phyloP scores from a whole-genome alignment of 2,888 invertebrate genomes.

The Pocota personata region DNA sequence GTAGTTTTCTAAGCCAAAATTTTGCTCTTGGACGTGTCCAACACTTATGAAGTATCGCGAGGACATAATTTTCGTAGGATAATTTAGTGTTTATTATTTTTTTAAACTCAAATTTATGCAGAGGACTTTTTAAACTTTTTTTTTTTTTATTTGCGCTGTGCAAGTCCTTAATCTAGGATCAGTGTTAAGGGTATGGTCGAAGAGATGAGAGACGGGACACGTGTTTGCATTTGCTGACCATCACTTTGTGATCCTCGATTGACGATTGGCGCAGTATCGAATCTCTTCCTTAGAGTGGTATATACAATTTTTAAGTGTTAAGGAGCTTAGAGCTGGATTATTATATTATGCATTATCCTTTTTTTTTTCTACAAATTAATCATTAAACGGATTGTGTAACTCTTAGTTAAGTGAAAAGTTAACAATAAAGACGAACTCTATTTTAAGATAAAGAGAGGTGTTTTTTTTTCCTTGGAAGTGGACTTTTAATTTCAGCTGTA shows the following conservation, averaged over 20 bases:
- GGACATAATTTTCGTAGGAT: slow-evolving; percentile 35
- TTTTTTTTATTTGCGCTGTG: slow-evolving; percentile 10
- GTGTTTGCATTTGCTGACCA: not conserved
- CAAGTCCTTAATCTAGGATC: slow-evolving; percentile 72
- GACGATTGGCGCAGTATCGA: slow-evolving; percentile 59
- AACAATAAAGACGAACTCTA: slow-evolving; percentile 59
- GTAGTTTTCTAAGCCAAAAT: slow-evolving; percentile 61
- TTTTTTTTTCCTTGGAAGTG: not conserved
- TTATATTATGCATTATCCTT: slow-evolving; percentile 26
- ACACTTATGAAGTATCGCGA: slow-evolving; percentile 2
- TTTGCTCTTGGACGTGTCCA: slow-evolving; percentile 20
- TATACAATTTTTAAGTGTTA: slow-evolving; percentile 42
- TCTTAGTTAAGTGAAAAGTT: slow-evolving; percentile 50
- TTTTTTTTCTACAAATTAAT: slow-evolving; percentile 50
- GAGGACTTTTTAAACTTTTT: not conserved
- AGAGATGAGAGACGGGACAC: not conserved
- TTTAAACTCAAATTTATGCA: slow-evolving; percentile 16
- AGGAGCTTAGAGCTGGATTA: slow-evolving; percentile 25
- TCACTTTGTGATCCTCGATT: slow-evolving; percentile 62
- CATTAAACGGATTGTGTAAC: slow-evolving; percentile 51
- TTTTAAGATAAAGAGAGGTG: slow-evolving; percentile 27
- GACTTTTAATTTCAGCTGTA: too few relatives aligned
- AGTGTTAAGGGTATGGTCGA: not conserved
- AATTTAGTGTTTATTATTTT: slow-evolving; percentile 18
- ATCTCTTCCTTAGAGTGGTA: slow-evolving; percentile 11